These are phyloP conservation scores for Muntiacus muntjak DNA, from an alignment of 2,113 vertebrate species.

Conservation along the genomic window DNA sequence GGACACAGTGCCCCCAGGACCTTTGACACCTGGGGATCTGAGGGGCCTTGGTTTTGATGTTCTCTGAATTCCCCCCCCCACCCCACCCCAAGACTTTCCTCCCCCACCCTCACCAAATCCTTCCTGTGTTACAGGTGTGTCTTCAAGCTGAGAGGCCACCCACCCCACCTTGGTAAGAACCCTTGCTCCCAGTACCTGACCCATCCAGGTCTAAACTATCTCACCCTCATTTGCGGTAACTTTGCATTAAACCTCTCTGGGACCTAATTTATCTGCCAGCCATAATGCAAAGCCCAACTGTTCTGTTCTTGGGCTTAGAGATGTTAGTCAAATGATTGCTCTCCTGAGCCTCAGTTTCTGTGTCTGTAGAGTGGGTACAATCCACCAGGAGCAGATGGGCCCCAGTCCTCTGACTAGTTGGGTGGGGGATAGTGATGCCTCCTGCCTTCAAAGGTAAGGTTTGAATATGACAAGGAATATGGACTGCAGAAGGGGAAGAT, in stretches of 20 bases:
- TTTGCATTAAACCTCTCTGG: not conserved
- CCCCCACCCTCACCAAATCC: not conserved
- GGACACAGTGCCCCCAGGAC: conserved; percentile 61
- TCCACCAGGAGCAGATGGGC: too few relatives aligned
- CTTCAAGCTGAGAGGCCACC: not conserved
- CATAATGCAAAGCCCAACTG: not conserved
- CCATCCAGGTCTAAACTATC: not conserved
- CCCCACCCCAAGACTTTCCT: not conserved
- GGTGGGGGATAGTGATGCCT: rapidly evolving
- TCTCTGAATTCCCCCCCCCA: not conserved
- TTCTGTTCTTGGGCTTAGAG: not conserved
- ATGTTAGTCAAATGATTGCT: not conserved
- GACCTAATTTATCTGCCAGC: not conserved
- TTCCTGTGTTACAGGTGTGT: conserved; percentile 22
- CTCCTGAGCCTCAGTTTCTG: not conserved
- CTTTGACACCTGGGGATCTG: conserved; percentile 71
- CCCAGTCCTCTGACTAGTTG: not conserved
- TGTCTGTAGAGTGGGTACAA: not conserved
- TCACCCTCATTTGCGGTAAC: not conserved
- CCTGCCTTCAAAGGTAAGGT: not conserved
- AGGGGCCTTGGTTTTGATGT: not conserved
- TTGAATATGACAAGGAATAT: not conserved
- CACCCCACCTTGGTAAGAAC: not conserved
- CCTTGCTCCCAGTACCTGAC: not conserved
- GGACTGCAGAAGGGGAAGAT: not conserved